Conservation (phyloP, 2,888 invertebrate genomes). For the Busseola fusca region DNA sequence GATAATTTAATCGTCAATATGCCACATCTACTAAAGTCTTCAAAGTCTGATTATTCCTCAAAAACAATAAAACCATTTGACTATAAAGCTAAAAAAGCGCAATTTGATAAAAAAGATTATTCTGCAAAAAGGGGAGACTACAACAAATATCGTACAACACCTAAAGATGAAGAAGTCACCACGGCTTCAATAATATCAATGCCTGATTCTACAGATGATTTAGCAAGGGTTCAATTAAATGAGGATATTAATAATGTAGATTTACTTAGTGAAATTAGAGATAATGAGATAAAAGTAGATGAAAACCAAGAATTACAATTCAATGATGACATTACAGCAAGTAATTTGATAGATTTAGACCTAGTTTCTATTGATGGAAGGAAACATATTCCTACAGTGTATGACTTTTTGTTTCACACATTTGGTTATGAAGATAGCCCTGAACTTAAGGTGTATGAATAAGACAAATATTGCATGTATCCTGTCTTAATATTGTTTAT, state of each 20-base stretch:
- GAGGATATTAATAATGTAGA: constrained; percentile 36
- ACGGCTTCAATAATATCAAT: neutral
- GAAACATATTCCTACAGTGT: constrained; percentile 46
- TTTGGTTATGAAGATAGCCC: constrained; percentile 37
- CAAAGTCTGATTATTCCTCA: constrained; percentile 34
- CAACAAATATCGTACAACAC: constrained; percentile 31
- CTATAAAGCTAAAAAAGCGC: constrained; percentile 60
- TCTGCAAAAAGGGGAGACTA: constrained; percentile 46
- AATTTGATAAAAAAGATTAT: constrained; percentile 57
- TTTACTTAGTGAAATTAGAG: constrained; percentile 25
- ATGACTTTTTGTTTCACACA: constrained; percentile 44
- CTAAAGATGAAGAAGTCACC: constrained; percentile 17
- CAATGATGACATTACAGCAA: neutral
- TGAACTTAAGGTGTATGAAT: constrained; percentile 50
- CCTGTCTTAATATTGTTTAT: neutral
- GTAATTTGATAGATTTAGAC: constrained; percentile 20
- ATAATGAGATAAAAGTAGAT: constrained; percentile 4
- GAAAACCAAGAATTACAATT: neutral
- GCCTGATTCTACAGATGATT: constrained; percentile 10
- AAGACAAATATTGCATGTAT: neutral
- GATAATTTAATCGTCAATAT: neutral
- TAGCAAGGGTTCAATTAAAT: constrained; percentile 37
- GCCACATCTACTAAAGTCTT: constrained; percentile 28
- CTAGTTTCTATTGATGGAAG: constrained; percentile 17
- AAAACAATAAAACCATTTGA: constrained; percentile 52